Evolutionary conservation across 2,113 vertebrate genomes (phyloP), one percentile per base, ranked within the genome.

Genomic region (Megaceryle maxima): DNA sequence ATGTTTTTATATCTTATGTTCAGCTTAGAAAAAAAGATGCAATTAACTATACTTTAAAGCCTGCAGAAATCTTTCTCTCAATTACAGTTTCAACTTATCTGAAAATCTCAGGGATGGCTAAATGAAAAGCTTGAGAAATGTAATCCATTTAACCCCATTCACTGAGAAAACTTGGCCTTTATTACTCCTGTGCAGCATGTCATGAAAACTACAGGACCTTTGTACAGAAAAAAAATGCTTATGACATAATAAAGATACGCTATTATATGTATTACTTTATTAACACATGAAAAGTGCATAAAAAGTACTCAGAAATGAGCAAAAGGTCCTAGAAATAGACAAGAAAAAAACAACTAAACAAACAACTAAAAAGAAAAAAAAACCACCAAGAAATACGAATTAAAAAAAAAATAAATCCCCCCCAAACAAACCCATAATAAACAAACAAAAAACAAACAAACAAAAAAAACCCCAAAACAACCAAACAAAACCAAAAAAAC

Each of bases 1-100:
- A 96, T 87, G 85, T 78, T 94, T 93, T 95, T 96, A 44, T 79
- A 89, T 91, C 48, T 80, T 81, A 90, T 72, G 76, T 91, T 86
- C 60, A 77, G 43, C 84, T 96, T 73, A 85, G 56, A 37, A 96
- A 90, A 96, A 92, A 90, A 60, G 66, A 77, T 62, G 57, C 46
- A 94, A 92, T 92, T 94, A 96, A 95, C 46, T 87, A 69, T 77
- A 90, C 19, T 90, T 87, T 57, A 62, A 4, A 83, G 85, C n/a
- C 16, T 96, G 78, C 56, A 94, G 83, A 96, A 85, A 93, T 73
- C 44, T 92, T 96, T 70, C 82, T 78, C 46, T 84, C 43, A 96
- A 6, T 95, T 94, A 79, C 11, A 96, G 50, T 44, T 87, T 86
- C 78, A 93, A 57, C 55, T 78, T 88, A 89, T 90, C 31, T 77